phyloP scores from a whole-genome alignment of 2,113 vertebrate species.

The Burhinus bistriatus region DNA sequence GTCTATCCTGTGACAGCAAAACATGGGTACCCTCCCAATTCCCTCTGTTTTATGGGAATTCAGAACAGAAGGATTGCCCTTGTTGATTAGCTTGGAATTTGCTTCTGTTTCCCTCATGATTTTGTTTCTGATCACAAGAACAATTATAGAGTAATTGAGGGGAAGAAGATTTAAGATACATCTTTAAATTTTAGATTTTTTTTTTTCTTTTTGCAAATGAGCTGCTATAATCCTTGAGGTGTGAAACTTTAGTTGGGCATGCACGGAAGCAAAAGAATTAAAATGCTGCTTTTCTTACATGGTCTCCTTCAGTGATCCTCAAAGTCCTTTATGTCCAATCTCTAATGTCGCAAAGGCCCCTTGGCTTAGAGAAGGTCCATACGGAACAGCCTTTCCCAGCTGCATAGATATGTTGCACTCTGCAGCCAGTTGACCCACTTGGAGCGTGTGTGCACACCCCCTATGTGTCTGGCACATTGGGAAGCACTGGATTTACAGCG shows the following conservation, averaged over 20 bases:
- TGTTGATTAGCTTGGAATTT: not conserved
- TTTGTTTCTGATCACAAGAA: not conserved
- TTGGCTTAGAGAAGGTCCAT: not conserved
- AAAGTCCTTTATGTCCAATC: not conserved
- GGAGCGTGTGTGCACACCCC: not conserved
- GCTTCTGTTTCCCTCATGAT: not conserved
- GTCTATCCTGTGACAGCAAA: not conserved
- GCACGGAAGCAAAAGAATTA: not conserved
- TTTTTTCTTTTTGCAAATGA: not conserved
- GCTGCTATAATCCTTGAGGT: not conserved
- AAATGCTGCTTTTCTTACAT: not conserved
- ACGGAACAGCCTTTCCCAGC: not conserved
- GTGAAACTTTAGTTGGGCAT: not conserved
- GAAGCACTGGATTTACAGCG: not conserved
- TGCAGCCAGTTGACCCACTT: not conserved
- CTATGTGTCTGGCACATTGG: rapidly evolving
- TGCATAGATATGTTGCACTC: not conserved
- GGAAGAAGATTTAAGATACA: not conserved
- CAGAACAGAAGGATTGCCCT: not conserved
- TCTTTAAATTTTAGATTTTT: not conserved
- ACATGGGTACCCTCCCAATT: not conserved
- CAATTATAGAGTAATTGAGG: not conserved
- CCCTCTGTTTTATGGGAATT: not conserved
- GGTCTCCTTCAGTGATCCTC: not conserved
- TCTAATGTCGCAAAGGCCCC: not conserved